Percentiles rank a stretch among this genome's conserved stretches.
phyloP scores from a whole-genome alignment of 2,113 vertebrate genomes.

The Balaeniceps rex region DNA sequence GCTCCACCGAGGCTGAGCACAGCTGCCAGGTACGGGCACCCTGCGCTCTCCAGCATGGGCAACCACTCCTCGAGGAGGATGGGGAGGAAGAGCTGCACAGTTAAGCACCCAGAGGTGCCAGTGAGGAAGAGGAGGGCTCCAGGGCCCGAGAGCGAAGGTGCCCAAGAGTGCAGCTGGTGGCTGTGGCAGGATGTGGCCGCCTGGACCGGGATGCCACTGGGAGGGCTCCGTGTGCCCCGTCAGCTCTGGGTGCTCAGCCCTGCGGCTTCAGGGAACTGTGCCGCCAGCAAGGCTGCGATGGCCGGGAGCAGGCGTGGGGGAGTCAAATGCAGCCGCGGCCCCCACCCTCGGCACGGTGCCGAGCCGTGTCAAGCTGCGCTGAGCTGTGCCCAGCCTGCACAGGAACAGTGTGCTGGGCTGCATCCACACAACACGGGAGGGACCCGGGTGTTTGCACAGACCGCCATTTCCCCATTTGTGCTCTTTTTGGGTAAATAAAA shows the following conservation, averaged over 20 bases:
- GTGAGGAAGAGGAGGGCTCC: no score
- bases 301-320: no score
- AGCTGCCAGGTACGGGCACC: no score
- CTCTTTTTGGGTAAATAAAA: background rate
- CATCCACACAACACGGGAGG: background rate
- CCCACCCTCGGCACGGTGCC: background rate
- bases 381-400: background rate
- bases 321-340: background rate
- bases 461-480: fast-evolving
- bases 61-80: no score
- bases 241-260: background rate
- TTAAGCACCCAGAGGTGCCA: no score
- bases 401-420: background rate
- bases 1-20: no score
- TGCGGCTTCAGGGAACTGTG: background rate
- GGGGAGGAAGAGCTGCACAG: no score
- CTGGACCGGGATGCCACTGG: background rate
- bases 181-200: no score
- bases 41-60: no score
- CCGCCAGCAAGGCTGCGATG: background rate
- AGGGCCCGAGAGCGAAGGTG: no score
- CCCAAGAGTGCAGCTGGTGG: no score
- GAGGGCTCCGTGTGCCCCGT: background rate
- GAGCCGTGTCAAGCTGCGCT: background rate
- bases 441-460: background rate